A percentile compares a stretch with the other conserved stretches of the same genome.
These are phyloP conservation scores for Rhinoraja longicauda DNA, from an alignment of 2,797 vertebrate genomes.

Conservation along the genomic window DNA sequence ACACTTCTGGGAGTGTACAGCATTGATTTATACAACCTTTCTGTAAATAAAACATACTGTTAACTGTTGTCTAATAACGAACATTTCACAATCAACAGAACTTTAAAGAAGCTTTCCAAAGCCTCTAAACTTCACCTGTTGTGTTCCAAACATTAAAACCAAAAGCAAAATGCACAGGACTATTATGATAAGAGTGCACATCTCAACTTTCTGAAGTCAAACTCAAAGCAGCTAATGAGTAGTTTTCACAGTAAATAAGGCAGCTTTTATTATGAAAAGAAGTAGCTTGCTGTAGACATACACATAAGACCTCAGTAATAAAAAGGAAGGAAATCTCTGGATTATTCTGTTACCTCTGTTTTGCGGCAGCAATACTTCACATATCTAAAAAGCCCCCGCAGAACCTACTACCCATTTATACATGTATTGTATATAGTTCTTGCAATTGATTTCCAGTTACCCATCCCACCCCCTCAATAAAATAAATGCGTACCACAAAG, in stretches of 20 bases:
- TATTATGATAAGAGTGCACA: conserved; percentile 34
- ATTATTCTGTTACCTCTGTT: conserved; percentile 34
- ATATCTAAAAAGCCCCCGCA: conserved; percentile 34
- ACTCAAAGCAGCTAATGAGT: conserved; percentile 36
- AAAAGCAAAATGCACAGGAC: conserved; percentile 37
- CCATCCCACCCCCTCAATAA: conserved; percentile 41
- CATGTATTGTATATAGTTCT: conserved; percentile 32
- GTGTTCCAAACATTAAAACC: conserved; percentile 31
- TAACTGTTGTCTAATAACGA: conserved; percentile 4
- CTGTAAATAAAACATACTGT: conserved; percentile 12
- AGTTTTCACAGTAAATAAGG: conserved; percentile 39
- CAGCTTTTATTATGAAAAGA: conserved; percentile 37
- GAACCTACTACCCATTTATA: conserved; percentile 34
- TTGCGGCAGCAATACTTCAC: conserved; percentile 35
- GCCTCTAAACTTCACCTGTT: conserved; percentile 32
- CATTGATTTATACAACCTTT: conserved; percentile 32
- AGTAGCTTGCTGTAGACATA: conserved; percentile 33
- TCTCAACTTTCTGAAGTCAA: conserved; percentile 35
- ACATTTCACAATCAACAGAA: conserved; percentile 5
- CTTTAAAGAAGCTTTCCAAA: neutral
- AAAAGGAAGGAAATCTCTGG: conserved; percentile 37
- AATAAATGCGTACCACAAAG: conserved; percentile 59
- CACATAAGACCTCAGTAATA: conserved; percentile 27
- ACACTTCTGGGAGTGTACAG: conserved; percentile 31
- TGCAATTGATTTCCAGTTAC: conserved; percentile 34